Percentiles rank a stretch among this genome's conserved stretches.
Evolutionary conservation across 2,888 invertebrate species (phyloP).

Genomic region (Julus scandinavius): DNA sequence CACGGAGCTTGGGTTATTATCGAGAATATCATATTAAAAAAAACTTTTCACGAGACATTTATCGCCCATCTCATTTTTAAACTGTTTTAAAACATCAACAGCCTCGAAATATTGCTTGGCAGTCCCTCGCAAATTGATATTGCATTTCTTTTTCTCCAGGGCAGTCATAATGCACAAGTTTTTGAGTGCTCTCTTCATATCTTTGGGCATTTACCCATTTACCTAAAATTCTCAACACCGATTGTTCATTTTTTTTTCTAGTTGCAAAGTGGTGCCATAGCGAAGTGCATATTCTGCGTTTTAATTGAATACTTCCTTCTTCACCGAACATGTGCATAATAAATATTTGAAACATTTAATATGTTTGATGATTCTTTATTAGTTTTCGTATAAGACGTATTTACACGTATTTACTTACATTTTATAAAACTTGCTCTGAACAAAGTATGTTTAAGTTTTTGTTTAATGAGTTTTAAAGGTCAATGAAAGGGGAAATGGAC

Average conservation of each 20-base stretch:
- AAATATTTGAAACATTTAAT: slow-evolving; percentile 50
- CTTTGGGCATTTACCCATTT: background rate
- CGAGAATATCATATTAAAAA: background rate
- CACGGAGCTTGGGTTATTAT: slow-evolving; percentile 33
- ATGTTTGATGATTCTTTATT: background rate
- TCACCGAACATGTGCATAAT: slow-evolving; percentile 51
- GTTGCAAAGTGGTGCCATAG: slow-evolving; percentile 42
- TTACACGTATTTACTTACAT: no score
- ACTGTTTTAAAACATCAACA: background rate
- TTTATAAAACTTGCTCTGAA: no score
- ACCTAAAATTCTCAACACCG: slow-evolving; percentile 38
- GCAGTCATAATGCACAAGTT: slow-evolving; percentile 14
- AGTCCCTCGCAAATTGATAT: slow-evolving; percentile 35
- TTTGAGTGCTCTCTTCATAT: slow-evolving; percentile 37
- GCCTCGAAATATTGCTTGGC: slow-evolving; percentile 20
- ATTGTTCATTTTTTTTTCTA: slow-evolving; percentile 27
- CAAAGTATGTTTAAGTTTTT: no score
- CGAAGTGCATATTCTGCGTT: slow-evolving; percentile 34
- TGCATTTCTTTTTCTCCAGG: slow-evolving; percentile 26
- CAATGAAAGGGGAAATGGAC: no score
- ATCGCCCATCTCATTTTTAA: slow-evolving; percentile 3
- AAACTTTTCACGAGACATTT: slow-evolving; percentile 10
- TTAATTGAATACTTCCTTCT: slow-evolving; percentile 44
- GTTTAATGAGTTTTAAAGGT: no score
- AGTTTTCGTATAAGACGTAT: background rate